Evolutionary conservation across 2,113 vertebrate genomes (phyloP).

Genomic region (Phodopus roborovskii): DNA sequence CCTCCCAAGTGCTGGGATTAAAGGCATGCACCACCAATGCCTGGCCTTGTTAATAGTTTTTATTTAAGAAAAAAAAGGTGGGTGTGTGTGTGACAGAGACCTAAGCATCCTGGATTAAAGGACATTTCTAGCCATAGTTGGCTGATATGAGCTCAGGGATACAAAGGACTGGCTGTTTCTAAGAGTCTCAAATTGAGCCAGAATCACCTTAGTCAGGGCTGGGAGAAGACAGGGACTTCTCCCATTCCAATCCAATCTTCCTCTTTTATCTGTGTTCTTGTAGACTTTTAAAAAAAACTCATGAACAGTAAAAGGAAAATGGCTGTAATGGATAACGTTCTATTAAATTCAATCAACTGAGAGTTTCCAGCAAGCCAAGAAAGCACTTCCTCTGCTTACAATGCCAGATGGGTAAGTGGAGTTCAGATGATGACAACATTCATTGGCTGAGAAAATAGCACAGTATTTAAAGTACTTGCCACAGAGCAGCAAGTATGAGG

Average conservation of each 20-base stretch:
- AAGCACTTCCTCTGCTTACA: background rate
- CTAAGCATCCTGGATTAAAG: background rate
- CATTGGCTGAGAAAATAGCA: background rate
- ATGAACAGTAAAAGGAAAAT: background rate
- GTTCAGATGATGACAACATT: background rate
- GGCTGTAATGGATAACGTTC: background rate
- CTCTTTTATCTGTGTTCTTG: background rate
- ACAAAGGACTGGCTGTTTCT: background rate
- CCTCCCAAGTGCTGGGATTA: no score
- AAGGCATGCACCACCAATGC: no score
- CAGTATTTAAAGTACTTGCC: background rate
- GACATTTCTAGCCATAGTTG: background rate
- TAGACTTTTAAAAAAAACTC: slow-evolving; percentile 29
- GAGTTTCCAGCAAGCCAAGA: background rate
- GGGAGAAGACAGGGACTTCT: background rate
- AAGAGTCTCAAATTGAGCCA: slow-evolving; percentile 11
- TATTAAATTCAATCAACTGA: background rate
- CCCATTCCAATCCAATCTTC: background rate
- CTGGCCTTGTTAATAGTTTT: background rate
- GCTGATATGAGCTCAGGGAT: background rate
- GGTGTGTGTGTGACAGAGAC: background rate
- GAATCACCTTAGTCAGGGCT: background rate
- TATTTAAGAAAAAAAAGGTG: background rate
- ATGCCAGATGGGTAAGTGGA: background rate
- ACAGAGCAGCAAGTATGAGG: background rate